Evolutionary conservation across 1,140 invertebrate genomes (phyloP), one percentile per base, ranked within the genome.

Genomic region (Ephestia elutella): DNA sequence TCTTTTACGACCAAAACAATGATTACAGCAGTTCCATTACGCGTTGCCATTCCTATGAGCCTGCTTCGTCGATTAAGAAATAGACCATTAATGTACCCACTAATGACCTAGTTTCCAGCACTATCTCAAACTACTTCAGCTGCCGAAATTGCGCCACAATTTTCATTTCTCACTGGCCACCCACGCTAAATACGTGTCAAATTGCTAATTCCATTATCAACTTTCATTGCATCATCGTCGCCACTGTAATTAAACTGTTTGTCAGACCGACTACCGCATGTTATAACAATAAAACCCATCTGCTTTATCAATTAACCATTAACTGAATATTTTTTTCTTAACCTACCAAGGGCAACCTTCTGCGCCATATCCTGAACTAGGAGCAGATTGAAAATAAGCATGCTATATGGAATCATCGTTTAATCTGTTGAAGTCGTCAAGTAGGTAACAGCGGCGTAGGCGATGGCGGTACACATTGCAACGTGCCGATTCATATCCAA

Each of bases 401-500:
- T 55, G 49, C 55, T 66, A 64, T 71, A 74, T 81, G 71, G 72
- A 83, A 82, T 71, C 77, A 84, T 86, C 83, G 71, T 75, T 75
- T 78, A 78, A 73, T 76, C 71, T 73, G 73, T 73, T 50, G 59
- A 66, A 68, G 68, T 65, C 68, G 69, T 71, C 73, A 75, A 84
- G 81, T 82, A 80, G 71, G 82, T 78, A 85, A 80, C 75, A 68
- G 78, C 71, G 70, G 83, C 77, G 84, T 87, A 86, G 85, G 85
- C 82, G 82, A 83, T 80, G 73, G 76, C 77, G 80, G 82, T 84
- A 82, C 75, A 82, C 82, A 85, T 82, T 87, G 83, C 85, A 86
- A 82, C 81, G 80, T 79, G 83, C 77, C 77, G 81, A 78, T 87
- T 87, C 78, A 79, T 76, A 83, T 79, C 88, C 87, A 89, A 89